Conservation (phyloP, 1,140 invertebrate species). For the Portunus trituberculatus region DNA sequence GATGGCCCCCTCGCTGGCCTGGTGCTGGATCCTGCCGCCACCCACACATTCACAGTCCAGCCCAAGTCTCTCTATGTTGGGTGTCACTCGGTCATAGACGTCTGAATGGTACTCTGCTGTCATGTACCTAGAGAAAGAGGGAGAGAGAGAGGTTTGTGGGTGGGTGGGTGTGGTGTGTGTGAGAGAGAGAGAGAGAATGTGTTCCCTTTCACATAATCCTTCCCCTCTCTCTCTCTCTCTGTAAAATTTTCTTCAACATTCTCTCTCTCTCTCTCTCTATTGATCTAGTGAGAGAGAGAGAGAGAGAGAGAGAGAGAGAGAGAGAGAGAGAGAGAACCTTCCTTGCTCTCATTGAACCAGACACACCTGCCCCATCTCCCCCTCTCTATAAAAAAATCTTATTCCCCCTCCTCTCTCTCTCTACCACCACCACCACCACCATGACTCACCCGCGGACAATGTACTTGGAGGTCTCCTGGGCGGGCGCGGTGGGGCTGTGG, state of each 20-base stretch:
- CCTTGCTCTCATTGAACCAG: too few species aligned
- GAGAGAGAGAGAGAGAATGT: too few species aligned
- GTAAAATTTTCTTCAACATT: conserved; percentile 83
- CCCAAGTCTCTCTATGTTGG: conserved; percentile 81
- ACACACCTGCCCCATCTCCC: conserved; percentile 79
- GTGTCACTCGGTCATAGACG: conserved; percentile 85
- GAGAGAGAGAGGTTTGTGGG: background rate
- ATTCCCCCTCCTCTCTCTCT: conserved; percentile 88
- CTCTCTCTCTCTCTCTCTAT: conserved; percentile 88
- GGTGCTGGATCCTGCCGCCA: conserved; percentile 91
- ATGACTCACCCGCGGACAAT: conserved; percentile 88
- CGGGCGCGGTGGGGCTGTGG: conserved; percentile 62
- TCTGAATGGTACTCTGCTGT: conserved; percentile 87
- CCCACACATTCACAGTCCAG: conserved; percentile 88
- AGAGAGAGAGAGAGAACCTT: too few species aligned
- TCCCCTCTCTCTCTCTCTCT: too few species aligned
- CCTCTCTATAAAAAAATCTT: too few species aligned
- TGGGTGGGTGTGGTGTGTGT: conserved; percentile 85
- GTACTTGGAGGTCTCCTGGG: conserved; percentile 82
- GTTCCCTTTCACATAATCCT: too few species aligned
- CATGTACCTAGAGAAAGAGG: conserved; percentile 77
- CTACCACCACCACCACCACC: conserved; percentile 79
- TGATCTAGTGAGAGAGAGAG: too few species aligned
- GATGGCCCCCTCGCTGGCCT: conserved; percentile 85
- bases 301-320: too few species aligned